phyloP scores from a whole-genome alignment of 2,113 vertebrate genomes.

The Otis tarda region DNA sequence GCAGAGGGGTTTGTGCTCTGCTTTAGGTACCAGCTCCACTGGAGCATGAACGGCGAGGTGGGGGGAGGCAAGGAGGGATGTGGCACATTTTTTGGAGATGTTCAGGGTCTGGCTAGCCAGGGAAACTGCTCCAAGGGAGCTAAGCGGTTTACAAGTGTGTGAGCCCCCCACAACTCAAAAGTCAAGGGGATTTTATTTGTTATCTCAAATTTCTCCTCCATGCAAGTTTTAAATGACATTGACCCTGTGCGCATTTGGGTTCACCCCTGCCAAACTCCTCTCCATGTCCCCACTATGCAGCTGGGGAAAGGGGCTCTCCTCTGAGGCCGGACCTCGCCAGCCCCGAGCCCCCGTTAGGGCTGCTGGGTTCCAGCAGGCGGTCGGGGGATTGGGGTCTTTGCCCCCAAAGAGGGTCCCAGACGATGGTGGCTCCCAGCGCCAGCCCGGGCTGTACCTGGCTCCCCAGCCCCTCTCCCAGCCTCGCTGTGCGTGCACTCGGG shows the following conservation, averaged over 20 bases:
- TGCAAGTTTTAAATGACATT: neutral
- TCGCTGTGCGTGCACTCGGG: neutral
- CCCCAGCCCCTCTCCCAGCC: neutral
- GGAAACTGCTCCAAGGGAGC: neutral
- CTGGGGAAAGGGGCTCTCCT: neutral
- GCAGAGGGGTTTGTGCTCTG: neutral
- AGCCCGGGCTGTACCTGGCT: neutral
- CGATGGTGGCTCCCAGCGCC: fast-evolving
- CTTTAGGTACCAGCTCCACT: neutral
- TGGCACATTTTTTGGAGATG: neutral
- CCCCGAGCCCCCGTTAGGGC: neutral
- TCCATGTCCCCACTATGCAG: neutral
- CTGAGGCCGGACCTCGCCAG: fast-evolving
- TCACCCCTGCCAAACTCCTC: neutral
- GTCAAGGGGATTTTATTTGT: neutral
- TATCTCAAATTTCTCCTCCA: neutral
- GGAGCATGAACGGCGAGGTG: fast-evolving
- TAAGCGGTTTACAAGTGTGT: neutral
- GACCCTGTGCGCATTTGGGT: neutral
- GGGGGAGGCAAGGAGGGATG: neutral
- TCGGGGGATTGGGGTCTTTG: fast-evolving
- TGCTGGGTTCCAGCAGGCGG: neutral
- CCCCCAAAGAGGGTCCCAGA: neutral
- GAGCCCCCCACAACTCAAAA: fast-evolving
- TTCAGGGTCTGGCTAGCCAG: neutral